phyloP scores from a whole-genome alignment of 2,113 vertebrate species.

The Thamnaconus septentrionalis region DNA sequence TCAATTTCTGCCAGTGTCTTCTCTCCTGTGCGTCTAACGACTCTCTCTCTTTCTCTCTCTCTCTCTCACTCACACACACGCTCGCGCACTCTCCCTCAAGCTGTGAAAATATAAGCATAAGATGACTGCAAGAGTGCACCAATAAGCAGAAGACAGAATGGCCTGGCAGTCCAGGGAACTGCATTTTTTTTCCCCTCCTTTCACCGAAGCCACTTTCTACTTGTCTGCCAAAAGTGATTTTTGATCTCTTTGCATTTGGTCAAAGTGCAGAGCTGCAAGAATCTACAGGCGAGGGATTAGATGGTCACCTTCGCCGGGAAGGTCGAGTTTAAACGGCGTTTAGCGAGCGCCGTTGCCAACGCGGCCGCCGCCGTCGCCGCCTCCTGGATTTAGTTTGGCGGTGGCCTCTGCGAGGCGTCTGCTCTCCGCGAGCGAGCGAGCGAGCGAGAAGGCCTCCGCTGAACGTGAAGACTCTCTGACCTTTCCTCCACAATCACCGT shows the following conservation, averaged over 20 bases:
- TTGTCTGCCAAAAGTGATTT: slow-evolving; percentile 38
- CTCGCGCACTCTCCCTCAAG: slow-evolving; percentile 19
- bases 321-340: slow-evolving; percentile 33
- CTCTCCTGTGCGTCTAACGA: neutral
- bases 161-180: slow-evolving; percentile 22
- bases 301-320: slow-evolving; percentile 34
- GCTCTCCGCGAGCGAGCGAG: slow-evolving; percentile 9
- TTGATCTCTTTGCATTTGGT: slow-evolving; percentile 42
- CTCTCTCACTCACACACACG: neutral
- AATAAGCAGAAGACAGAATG: slow-evolving; percentile 35
- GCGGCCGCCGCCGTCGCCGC: slow-evolving; percentile 32
- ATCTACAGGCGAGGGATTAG: slow-evolving; percentile 33
- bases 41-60: neutral
- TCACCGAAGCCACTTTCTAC: slow-evolving; percentile 32
- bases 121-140: slow-evolving; percentile 25
- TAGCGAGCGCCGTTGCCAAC: slow-evolving; percentile 20
- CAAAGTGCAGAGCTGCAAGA: slow-evolving; percentile 38
- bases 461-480: slow-evolving; percentile 21
- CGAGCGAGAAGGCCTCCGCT: slow-evolving; percentile 42
- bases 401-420: slow-evolving; percentile 5
- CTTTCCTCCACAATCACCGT: too few relatives aligned
- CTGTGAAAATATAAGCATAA: slow-evolving; percentile 32
- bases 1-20: slow-evolving; percentile 12
- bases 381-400: slow-evolving; percentile 18
- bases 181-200: neutral